These are phyloP conservation scores for Mythimna impura DNA, from an alignment of 2,888 invertebrate species.

Conservation along the genomic window DNA sequence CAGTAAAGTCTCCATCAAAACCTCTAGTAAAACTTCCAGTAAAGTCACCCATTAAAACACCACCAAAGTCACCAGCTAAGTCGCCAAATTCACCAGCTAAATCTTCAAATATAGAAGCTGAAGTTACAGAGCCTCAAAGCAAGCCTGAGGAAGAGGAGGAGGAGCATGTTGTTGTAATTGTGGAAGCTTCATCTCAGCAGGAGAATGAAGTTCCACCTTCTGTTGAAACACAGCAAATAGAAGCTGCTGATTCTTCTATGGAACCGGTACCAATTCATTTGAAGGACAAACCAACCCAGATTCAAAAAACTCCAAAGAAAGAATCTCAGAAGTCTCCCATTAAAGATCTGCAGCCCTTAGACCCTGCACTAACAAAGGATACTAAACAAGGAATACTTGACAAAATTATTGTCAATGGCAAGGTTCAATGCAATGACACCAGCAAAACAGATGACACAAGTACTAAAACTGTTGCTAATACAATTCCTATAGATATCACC, in stretches of 20 bases:
- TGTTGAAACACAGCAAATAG: conserved; percentile 54
- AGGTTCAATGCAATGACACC: conserved; percentile 44
- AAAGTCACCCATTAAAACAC: conserved; percentile 44
- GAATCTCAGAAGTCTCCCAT: conserved; percentile 38
- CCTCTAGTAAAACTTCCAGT: conserved; percentile 7
- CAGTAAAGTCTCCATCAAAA: conserved; percentile 5
- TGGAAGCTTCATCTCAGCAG: conserved; percentile 13
- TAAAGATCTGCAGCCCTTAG: conserved; percentile 47
- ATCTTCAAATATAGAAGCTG: conserved; percentile 52
- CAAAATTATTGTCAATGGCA: conserved; percentile 55
- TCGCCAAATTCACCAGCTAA: conserved; percentile 32
- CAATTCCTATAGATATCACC: conserved; percentile 59
- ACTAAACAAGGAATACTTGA: conserved; percentile 47
- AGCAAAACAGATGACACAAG: conserved; percentile 50
- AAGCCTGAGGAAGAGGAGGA: conserved; percentile 49
- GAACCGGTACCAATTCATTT: conserved; percentile 51
- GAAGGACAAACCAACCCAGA: conserved; percentile 20
- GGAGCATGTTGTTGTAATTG: conserved; percentile 56
- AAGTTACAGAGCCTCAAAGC: conserved; percentile 47
- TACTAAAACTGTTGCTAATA: conserved; percentile 30
- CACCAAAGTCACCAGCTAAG: conserved; percentile 15
- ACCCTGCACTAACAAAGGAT: conserved; percentile 52
- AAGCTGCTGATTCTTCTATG: conserved; percentile 70
- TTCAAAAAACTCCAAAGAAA: conserved; percentile 29
- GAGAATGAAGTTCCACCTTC: conserved; percentile 40